Base-by-base conservation (phyloP, 2,797 vertebrate genomes). In the Oryzias dopingdopingensis region DNA sequence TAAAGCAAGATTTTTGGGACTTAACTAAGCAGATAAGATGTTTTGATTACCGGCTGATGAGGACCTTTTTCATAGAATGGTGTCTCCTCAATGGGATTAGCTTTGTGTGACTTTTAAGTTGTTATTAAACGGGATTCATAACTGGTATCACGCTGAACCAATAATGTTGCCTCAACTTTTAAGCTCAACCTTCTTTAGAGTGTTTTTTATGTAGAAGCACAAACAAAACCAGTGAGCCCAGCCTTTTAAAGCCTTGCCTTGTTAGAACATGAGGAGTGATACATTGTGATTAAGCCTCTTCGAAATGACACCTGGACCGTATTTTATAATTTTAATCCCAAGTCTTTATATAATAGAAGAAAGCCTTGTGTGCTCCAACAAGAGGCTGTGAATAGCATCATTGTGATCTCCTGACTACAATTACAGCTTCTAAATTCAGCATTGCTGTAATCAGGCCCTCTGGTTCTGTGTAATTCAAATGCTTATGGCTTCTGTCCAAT, bases 391-490 rank as follows among this genome's bases (percentile, higher is more conserved):
- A 81, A 74, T 58, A 65, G 76, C 72, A 80, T 76, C 72, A 86
- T 81, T 84, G 79, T 83, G 70, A 73, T 59, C 49, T 59, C 67
- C 54, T 7, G 44, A 79, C 70, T 72, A 83, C 79, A 86, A 85
- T 85, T 80, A 76, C 70, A 65, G 82, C 67, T 74, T 79, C 78
- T 87, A 86, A 82, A 84, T 85, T 70, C 77, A 74, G 78, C 80
- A 63, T 66, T 65, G 80, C 75, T 80, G 76, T 86, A 86, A 88
- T 87, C 81, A 76, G 78, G 74, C 82, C 83, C 84, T 84, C 73
- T 87, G 80, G 82, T 88, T 86, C 74, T 82, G 75, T 86, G 73
- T 86, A 72, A 86, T 85, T 83, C 87, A 83, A 88, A 84, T 82
- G 82, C 81, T 73, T 59, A 82, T 88, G 88, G 87, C 87, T 85